These are phyloP conservation scores for Cephus runcator DNA, from an alignment of 2,888 invertebrate genomes.

Conservation along the genomic window DNA sequence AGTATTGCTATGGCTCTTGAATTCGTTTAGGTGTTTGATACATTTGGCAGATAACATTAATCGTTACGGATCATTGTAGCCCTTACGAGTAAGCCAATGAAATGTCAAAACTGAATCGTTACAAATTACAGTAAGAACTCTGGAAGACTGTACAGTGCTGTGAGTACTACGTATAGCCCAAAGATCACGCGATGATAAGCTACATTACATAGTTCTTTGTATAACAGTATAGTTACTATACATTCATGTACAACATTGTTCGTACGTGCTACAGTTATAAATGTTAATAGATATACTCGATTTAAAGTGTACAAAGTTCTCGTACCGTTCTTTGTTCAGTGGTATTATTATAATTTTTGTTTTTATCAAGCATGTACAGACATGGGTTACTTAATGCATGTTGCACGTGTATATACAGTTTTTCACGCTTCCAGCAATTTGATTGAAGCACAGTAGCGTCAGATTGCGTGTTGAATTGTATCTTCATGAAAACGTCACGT, in stretches of 20 bases:
- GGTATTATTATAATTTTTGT: neutral
- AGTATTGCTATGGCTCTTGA: too few species aligned
- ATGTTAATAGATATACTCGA: neutral
- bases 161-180: constrained; percentile 1
- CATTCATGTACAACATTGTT: constrained; percentile 3
- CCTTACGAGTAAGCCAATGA: neutral
- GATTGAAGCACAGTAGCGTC: neutral
- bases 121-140: neutral
- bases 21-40: neutral
- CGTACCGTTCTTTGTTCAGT: neutral
- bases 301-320: neutral
- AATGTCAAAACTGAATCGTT: neutral
- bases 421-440: neutral
- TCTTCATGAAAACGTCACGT: neutral
- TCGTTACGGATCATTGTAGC: neutral
- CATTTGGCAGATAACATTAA: neutral
- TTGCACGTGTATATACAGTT: neutral
- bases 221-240: neutral
- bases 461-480: neutral
- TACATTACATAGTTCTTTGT: neutral
- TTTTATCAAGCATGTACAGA: neutral
- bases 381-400: neutral
- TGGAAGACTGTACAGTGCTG: constrained; percentile 2
- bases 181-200: neutral
- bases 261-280: neutral